Percentiles rank a stretch among this genome's conserved stretches.
phyloP scores from a whole-genome alignment of 2,888 invertebrate species.

The Rotaria sp. region DNA sequence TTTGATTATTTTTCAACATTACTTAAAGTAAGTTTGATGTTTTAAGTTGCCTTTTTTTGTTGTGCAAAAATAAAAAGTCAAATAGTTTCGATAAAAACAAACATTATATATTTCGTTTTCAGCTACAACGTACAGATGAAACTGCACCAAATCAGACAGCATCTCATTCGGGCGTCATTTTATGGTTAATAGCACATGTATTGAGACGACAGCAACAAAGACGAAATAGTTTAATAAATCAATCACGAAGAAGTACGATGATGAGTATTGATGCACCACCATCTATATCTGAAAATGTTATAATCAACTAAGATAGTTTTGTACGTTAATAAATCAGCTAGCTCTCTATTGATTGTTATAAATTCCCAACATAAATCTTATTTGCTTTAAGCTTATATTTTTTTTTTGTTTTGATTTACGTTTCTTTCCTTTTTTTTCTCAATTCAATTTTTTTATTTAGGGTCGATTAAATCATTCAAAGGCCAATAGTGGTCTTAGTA shows the following conservation, averaged over 20 bases:
- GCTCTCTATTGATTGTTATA: not conserved
- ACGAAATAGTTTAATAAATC: not conserved
- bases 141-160: not conserved
- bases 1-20: slow-evolving; percentile 25
- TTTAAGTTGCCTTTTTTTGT: too few relatives aligned
- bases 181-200: not conserved
- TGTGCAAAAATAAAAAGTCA: not conserved
- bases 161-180: not conserved
- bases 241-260: not conserved
- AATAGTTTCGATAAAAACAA: too few relatives aligned
- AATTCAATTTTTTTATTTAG: not conserved
- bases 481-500: not conserved
- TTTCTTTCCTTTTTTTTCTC: not conserved
- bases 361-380: not conserved
- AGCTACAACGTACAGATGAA: not conserved
- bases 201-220: not conserved
- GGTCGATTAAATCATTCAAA: not conserved
- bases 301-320: not conserved
- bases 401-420: too few relatives aligned
- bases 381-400: not conserved
- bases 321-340: not conserved
- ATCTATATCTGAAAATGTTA: not conserved
- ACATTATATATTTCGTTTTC: not conserved
- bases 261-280: not conserved
- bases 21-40: not conserved